Evolutionary conservation across 2,888 invertebrate genomes (phyloP), one percentile per base, ranked within the genome.

Genomic region (Halocaridina rubra): DNA sequence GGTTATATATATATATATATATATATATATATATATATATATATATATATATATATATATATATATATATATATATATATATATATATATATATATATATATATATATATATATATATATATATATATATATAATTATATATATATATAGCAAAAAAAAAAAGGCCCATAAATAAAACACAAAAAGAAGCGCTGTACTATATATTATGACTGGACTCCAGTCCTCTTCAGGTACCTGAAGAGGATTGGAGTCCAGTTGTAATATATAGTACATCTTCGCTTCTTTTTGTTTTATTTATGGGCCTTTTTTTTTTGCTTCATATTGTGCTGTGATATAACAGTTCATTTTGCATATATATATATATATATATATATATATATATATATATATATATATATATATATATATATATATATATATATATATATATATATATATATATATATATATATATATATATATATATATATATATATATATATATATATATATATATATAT

Each of bases 301-400:
- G n/a, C n/a, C n/a, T n/a, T n/a, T n/a, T n/a, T n/a, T n/a, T n/a
- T n/a, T n/a, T n/a, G n/a, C n/a, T n/a, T n/a, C n/a, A n/a, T n/a
- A n/a, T n/a, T n/a, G n/a, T n/a, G n/a, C n/a, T n/a, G n/a, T n/a
- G n/a, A n/a, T n/a, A n/a, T n/a, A n/a, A n/a, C n/a, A n/a, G n/a
- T n/a, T n/a, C n/a, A n/a, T n/a, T n/a, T n/a, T n/a, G n/a, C n/a
- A n/a, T n/a, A n/a, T n/a, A n/a, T 67, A 32, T 72, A 32, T 30
- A 72, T 3, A 32, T 32, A 2, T 72, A 27, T 77, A 57, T 57
- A 81, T 61, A 81, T 80, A 80, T 80, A 39, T 80, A 80, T 32
- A 80, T 78, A 71, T 72, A 78, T 78, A 78, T 78, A 71, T 78
- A 72, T 53, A 80, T 46, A 79, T 72, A 29, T 69, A 80, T 32